These are phyloP conservation scores for Eira barbara DNA, from an alignment of 2,113 vertebrate genomes.

Conservation along the genomic window DNA sequence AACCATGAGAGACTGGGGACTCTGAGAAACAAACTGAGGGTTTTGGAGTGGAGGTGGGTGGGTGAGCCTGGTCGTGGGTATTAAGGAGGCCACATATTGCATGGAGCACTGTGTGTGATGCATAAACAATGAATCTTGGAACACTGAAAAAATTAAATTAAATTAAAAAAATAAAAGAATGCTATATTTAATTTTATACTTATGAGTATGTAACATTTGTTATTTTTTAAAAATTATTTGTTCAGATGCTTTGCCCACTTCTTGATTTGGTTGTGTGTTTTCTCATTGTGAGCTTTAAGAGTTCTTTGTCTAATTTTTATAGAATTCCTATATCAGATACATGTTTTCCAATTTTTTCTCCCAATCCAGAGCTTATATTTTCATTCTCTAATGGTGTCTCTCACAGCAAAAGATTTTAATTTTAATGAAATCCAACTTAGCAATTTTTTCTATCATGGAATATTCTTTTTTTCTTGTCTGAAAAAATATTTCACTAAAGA, in stretches of 20 bases:
- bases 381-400: neutral
- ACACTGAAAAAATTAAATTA: too few relatives aligned
- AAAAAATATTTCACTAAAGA: neutral
- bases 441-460: neutral
- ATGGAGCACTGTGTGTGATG: too few relatives aligned
- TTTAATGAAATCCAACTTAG: neutral
- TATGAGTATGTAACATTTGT: neutral
- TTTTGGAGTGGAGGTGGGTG: too few relatives aligned
- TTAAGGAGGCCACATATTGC: too few relatives aligned
- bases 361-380: neutral
- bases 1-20: too few relatives aligned
- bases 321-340: neutral
- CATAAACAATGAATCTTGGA: too few relatives aligned
- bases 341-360: neutral
- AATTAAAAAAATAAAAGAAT: too few relatives aligned
- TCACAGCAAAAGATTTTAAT: neutral
- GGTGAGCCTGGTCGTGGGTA: too few relatives aligned
- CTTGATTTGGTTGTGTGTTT: neutral
- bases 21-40: too few relatives aligned
- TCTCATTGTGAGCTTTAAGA: neutral
- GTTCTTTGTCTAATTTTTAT: neutral
- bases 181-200: neutral
- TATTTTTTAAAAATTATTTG: neutral
- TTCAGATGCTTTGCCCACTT: neutral
- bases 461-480: neutral